Evolutionary conservation across 1,140 invertebrate genomes (phyloP).

Genomic region (Gryon sp.): DNA sequence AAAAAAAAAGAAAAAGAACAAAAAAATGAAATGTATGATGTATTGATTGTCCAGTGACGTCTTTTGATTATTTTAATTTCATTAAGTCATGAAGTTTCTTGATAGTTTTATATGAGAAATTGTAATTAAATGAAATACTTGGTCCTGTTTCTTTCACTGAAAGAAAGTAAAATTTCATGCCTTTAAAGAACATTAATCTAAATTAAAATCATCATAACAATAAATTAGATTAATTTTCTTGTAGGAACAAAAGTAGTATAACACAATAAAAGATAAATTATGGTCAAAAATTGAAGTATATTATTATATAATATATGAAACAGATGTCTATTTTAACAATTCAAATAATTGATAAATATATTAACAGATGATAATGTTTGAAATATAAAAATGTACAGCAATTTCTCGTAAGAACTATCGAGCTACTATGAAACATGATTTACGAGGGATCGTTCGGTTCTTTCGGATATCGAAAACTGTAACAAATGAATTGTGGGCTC

Average conservation of each 20-base stretch:
- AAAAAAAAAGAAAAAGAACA: too few relatives aligned
- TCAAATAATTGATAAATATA: neutral
- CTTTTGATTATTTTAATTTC: too few relatives aligned
- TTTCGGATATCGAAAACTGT: constrained; percentile 20
- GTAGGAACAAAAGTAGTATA: too few relatives aligned
- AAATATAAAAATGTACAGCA: neutral
- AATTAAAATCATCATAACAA: too few relatives aligned
- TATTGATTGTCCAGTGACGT: constrained; percentile 29
- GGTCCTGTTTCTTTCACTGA: too few relatives aligned
- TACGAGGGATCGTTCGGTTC: constrained; percentile 46
- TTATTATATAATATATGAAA: neutral
- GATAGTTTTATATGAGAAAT: constrained; percentile 1
- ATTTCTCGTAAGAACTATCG: constrained; percentile 15
- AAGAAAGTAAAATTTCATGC: neutral
- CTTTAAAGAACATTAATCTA: too few relatives aligned
- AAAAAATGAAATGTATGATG: constrained; percentile 39
- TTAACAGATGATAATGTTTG: neutral
- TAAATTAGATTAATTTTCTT: too few relatives aligned
- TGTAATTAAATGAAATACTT: too few relatives aligned
- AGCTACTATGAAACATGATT: constrained; percentile 37
- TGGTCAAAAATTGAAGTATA: too few relatives aligned
- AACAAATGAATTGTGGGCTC: constrained; percentile 34
- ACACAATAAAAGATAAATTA: too few relatives aligned
- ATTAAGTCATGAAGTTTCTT: neutral
- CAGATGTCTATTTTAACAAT: constrained; percentile 2